A percentile compares a stretch with the other conserved stretches of the same genome.
Conservation (phyloP, 2,888 invertebrate genomes). For the Drosophila fungiperda region DNA sequence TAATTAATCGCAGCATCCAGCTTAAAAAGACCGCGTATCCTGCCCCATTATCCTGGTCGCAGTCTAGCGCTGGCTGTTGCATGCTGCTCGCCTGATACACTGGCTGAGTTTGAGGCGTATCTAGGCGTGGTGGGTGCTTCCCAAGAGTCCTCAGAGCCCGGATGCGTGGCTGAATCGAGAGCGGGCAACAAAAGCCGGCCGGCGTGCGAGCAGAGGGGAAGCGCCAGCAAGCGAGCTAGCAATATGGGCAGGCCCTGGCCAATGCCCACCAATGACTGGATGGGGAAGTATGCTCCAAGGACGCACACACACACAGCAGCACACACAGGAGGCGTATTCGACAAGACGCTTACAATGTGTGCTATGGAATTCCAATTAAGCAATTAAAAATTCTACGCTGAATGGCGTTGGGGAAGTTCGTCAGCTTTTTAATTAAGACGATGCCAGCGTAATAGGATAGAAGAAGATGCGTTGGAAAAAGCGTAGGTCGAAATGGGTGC, state of each 20-base stretch:
- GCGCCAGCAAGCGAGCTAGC: constrained; percentile 13
- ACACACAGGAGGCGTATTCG: not conserved
- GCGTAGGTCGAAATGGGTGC: constrained; percentile 83
- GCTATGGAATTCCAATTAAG: constrained; percentile 82
- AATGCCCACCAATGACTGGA: constrained; percentile 18
- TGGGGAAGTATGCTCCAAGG: constrained; percentile 20
- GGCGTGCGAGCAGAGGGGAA: constrained; percentile 18
- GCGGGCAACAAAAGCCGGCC: constrained; percentile 48
- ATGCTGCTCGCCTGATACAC: constrained; percentile 83
- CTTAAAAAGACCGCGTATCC: constrained; percentile 20
- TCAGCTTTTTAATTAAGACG: constrained; percentile 84
- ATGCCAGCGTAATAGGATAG: constrained; percentile 84
- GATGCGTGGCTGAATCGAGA: constrained; percentile 52
- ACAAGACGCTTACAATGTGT: not conserved
- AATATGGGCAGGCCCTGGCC: constrained; percentile 42
- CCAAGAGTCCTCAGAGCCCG: constrained; percentile 70
- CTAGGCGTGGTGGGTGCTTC: constrained; percentile 85
- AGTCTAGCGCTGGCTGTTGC: not conserved
- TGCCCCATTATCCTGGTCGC: constrained; percentile 10
- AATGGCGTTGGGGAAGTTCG: constrained; percentile 54
- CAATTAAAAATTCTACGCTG: constrained; percentile 79
- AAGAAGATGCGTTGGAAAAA: constrained; percentile 82
- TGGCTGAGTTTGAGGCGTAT: constrained; percentile 86
- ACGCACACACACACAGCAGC: not conserved
- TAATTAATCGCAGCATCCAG: constrained; percentile 46